Base-by-base conservation (phyloP, 1,140 invertebrate species). In the Ips typographus region DNA sequence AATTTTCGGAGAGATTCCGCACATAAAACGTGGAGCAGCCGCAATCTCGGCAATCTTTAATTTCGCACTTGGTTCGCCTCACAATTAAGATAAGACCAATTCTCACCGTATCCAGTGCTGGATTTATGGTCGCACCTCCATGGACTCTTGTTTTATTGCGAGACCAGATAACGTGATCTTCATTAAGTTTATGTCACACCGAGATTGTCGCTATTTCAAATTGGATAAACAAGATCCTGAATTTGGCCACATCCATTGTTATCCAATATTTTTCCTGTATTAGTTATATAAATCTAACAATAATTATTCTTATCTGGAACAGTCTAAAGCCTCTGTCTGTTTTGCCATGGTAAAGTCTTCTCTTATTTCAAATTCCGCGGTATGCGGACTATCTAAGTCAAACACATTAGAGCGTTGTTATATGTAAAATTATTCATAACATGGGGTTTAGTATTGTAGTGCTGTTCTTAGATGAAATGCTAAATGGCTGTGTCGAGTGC, bases 351-450 rank as follows among this genome's bases (percentile, higher is more conserved):
- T 22, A 22, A 22, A 22, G 22, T 22, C 22, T 22, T 22, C 22
- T 60, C 58, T 36, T 53, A 42, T 68, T 68, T 68, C 60, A 68
- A 68, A 42, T 60, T 60, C 53, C 55, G 38, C 39, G 4, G 57
- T 68, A 60, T 52, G 8, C 40, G 37, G 42, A 53, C 57, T 61
- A 60, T 68, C 65, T 68, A 60, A 68, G 44, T 60, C 56, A 68
- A 68, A 68, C 65, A 68, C 57, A 68, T 68, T 68, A 68, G 40
- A 47, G 57, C 44, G 65, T 68, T 68, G 40, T 68, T 68, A 68
- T 68, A 68, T 68, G 65, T 57, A 68, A 68, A 68, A 68, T 68
- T 68, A 68, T 68, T 68, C 65, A 68, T 68, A 68, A 60, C 65
- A 68, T 58, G 65, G 57, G 47, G 56, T 49, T 63, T 68, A 59